Base-by-base conservation (phyloP, 2,113 vertebrate genomes). In the Paradoxurus hermaphroditus region DNA sequence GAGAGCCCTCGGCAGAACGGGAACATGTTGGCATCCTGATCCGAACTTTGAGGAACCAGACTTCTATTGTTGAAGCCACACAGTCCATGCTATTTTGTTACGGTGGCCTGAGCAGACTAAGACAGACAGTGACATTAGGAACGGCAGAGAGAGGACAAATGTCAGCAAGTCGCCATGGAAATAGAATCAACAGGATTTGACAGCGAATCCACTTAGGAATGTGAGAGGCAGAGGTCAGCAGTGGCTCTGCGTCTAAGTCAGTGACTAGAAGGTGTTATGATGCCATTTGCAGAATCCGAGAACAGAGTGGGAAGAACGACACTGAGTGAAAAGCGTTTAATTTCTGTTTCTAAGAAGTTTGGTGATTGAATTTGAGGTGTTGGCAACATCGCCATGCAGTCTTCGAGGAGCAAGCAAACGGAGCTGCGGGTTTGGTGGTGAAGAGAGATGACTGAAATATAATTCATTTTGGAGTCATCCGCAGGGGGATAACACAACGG, bases 271-370 rank as follows among this genome's bases (percentile, higher is more conserved):
- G 41, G 72, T 78, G 36, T 59, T 70, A 77, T 23, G 44, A 79
- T 72, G 59, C 36, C 29, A 44, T 21, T 96, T 81, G 73, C 23
- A 75, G 46, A 81, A 5, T 11, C 4, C 78, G 51, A 25, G 31
- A 81, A 77, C 5, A 86, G 78, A 82, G 0, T 31, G 0, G 6
- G 29, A 73, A 94, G 67, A 78, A 34, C 49, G 44, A 44, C 72
- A 85, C 39, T 78, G 44, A 41, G 3, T 23, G 3, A 7, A 13
- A 29, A 95, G 72, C 84, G 25, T 11, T 93, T 78, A 77, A 34
- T 46, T 91, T 96, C 87, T 89, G 59, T 85, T 86, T 85, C 94
- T 82, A 73, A 77, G 16, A 94, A 94, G 9, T 87, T 91, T 94
- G 78, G 63, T 85, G 78, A 72, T 62, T 82, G 70, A 91, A 93